Conservation (phyloP, 2,888 invertebrate genomes). For the Chloromyia formosa region DNA sequence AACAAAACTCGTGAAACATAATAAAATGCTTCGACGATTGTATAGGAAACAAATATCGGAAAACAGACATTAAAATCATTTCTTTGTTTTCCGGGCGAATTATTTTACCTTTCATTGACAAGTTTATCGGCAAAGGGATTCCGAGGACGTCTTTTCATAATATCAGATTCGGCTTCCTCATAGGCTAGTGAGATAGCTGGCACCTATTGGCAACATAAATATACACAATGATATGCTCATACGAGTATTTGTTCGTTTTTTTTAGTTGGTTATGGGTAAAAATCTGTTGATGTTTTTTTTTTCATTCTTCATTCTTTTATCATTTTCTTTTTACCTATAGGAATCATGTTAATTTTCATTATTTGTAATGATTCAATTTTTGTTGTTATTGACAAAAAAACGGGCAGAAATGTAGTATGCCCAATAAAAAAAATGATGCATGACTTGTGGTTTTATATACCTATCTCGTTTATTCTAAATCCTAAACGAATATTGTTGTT, state of each 20-base stretch:
- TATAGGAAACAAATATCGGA: slow-evolving; percentile 15
- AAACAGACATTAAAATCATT: neutral
- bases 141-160: slow-evolving; percentile 98
- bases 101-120: slow-evolving; percentile 94
- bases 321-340: too few relatives aligned
- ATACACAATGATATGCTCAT: slow-evolving; percentile 45
- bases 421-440: too few relatives aligned
- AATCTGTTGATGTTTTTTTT: too few relatives aligned
- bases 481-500: too few relatives aligned
- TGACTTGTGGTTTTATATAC: too few relatives aligned
- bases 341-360: too few relatives aligned
- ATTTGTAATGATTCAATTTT: too few relatives aligned
- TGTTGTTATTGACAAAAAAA: too few relatives aligned
- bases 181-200: slow-evolving; percentile 98
- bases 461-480: too few relatives aligned
- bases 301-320: too few relatives aligned
- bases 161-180: slow-evolving; percentile 98
- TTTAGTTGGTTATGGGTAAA: slow-evolving; percentile 53
- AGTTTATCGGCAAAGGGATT: slow-evolving; percentile 97
- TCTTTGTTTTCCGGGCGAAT: neutral
- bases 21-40: neutral
- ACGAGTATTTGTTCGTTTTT: slow-evolving; percentile 72
- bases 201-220: slow-evolving; percentile 30
- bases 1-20: neutral
- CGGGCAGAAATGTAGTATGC: too few relatives aligned